Evolutionary conservation across 2,888 invertebrate genomes (phyloP).

Genomic region (Apoderus coryli): DNA sequence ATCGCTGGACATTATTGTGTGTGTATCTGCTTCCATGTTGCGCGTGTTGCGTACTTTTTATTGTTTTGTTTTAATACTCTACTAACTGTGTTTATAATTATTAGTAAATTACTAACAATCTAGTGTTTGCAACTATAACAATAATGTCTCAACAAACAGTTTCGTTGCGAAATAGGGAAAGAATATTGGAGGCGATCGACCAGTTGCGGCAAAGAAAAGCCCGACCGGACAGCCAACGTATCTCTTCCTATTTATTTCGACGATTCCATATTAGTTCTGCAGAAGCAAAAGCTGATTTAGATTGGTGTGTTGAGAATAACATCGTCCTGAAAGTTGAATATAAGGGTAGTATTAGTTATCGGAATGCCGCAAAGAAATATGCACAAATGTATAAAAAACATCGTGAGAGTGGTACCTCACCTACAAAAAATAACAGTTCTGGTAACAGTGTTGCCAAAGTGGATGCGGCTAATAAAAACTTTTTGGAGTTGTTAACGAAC

Average conservation of each 20-base stretch:
- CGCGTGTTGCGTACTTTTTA: too few relatives aligned
- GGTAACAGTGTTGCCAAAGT: constrained; percentile 15
- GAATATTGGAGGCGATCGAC: constrained; percentile 73
- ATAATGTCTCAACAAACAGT: too few relatives aligned
- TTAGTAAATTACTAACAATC: too few relatives aligned
- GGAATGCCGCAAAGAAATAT: constrained; percentile 57
- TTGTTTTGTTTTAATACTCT: too few relatives aligned
- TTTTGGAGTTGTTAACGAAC: constrained; percentile 42
- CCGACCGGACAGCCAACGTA: constrained; percentile 68
- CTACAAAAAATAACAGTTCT: constrained; percentile 7
- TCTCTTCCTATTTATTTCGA: constrained; percentile 66
- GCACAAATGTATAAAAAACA: constrained; percentile 40
- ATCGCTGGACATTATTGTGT: too few relatives aligned
- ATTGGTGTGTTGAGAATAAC: constrained; percentile 58
- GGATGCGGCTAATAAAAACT: too few relatives aligned
- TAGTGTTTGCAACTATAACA: too few relatives aligned
- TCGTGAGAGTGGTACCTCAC: constrained; percentile 13
- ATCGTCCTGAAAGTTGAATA: constrained; percentile 71
- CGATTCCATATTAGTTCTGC: constrained; percentile 54
- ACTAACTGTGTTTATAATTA: too few relatives aligned
- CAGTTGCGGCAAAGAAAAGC: constrained; percentile 71
- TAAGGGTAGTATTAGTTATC: constrained; percentile 73
- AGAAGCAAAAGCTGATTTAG: constrained; percentile 57
- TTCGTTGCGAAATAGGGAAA: constrained; percentile 59
- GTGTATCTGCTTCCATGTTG: too few relatives aligned